Conservation (phyloP, 2,888 invertebrate species). For the Drosophila incognita region DNA sequence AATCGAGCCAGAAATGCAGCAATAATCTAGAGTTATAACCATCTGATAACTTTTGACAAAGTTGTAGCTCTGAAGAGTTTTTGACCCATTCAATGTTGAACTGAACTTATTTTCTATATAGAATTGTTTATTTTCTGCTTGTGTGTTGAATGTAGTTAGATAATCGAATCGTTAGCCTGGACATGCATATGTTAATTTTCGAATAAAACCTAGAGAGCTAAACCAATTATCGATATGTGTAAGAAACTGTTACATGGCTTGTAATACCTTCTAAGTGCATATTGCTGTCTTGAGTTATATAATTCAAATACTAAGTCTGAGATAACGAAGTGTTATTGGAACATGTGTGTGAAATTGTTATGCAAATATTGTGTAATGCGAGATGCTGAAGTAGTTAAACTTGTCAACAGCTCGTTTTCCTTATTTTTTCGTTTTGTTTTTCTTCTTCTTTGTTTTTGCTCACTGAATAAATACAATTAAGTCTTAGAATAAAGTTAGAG, state of each 20-base stretch:
- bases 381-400: not conserved
- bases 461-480: constrained; percentile 4
- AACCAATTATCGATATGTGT: not conserved
- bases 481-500: not conserved
- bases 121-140: not conserved
- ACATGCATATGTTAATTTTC: not conserved
- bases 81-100: no score
- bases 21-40: not conserved
- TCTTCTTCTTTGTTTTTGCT: not conserved
- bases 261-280: not conserved
- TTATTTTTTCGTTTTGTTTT: not conserved
- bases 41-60: no score
- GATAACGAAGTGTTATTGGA: constrained; percentile 16
- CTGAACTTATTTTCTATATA: no score
- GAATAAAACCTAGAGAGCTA: not conserved
- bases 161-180: not conserved
- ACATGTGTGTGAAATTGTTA: constrained; percentile 30
- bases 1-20: not conserved
- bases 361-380: constrained; percentile 25
- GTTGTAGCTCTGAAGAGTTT: no score
- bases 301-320: constrained; percentile 6
- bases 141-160: not conserved
- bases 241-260: not conserved
- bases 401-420: constrained; percentile 20
- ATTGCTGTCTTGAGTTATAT: constrained; percentile 22